phyloP scores from a whole-genome alignment of 2,113 vertebrate genomes.

The Columba janthina region DNA sequence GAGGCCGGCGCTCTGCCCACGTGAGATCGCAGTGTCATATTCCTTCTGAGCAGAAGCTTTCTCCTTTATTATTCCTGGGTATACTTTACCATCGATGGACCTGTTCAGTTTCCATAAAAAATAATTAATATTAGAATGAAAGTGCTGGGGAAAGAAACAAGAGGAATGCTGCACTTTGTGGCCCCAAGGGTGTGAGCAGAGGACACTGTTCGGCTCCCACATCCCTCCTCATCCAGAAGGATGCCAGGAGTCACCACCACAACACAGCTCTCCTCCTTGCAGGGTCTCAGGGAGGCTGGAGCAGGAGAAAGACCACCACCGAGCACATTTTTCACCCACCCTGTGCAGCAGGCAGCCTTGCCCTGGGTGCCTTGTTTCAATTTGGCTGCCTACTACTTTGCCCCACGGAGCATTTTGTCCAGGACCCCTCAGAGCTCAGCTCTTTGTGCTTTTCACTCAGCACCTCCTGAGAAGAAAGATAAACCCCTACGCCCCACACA shows the following conservation, averaged over 20 bases:
- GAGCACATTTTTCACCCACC: rapidly evolving
- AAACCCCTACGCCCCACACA: background rate
- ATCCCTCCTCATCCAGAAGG: background rate
- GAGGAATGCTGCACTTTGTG: background rate
- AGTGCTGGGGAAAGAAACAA: background rate
- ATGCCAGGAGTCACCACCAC: background rate
- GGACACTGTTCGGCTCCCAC: background rate
- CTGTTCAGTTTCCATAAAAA: constrained; percentile 65
- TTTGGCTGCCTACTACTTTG: background rate
- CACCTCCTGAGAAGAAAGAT: background rate
- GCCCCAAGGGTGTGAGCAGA: background rate
- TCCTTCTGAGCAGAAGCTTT: constrained; percentile 83
- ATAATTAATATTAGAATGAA: background rate
- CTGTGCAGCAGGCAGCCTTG: background rate
- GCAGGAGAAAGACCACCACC: background rate
- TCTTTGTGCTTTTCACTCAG: background rate
- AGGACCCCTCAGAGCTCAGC: background rate
- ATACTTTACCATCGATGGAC: constrained; percentile 82
- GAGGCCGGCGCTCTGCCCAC: constrained; percentile 83
- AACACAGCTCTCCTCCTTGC: background rate
- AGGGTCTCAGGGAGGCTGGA: background rate
- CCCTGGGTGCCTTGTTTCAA: background rate
- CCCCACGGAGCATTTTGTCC: background rate
- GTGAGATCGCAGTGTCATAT: constrained; percentile 77
- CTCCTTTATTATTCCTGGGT: constrained; percentile 85